Base-by-base conservation (phyloP, 2,113 vertebrate species). In the Ancistrus triradiatus region DNA sequence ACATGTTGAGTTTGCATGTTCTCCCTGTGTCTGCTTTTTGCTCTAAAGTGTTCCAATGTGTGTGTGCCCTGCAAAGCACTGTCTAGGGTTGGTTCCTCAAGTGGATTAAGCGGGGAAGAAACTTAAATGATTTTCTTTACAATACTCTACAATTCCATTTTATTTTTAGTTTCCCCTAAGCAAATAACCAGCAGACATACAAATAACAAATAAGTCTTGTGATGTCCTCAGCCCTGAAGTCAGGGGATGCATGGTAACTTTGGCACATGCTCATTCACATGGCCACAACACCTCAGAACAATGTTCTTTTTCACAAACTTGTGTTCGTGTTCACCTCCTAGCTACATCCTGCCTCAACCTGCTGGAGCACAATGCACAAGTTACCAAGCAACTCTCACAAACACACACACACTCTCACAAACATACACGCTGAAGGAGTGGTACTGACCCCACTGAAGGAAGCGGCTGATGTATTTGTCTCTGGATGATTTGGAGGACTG, bases 361-460 rank as follows among this genome's bases (percentile, higher is more conserved):
- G 17, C 35, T 51, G 24, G 31, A 46, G 25, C 15, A 17, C 10
- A 37, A 55, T 18, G 13, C 22, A 28, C 21, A n/a, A 15, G 53
- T 58, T 58, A 66, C 53, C 53, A 58, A 42, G 53, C 33, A 66
- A 58, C 43, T 0, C n/a, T n/a, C n/a, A 58, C 49, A 66, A 11
- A 46, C 40, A 24, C 43, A 57, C 15, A 68, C 47, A 52, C 48
- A 53, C 51, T 31, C 42, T 63, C 67, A 69, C 59, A 43, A 10
- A 33, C 7, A 50, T 37, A 35, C 25, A 66, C 13, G 33, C 9
- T n/a, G 21, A 57, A 10, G 24, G 35, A 61, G 9, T 24, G 17
- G 15, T 48, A 91, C 91, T 93, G 69, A 93, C 91, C 91, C 91
- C 91, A 93, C 50, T 85, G 81, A 31, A 92, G 79, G 71, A 93